Base-by-base conservation (phyloP, 2,888 invertebrate species). In the Metopia argyrocephala region DNA sequence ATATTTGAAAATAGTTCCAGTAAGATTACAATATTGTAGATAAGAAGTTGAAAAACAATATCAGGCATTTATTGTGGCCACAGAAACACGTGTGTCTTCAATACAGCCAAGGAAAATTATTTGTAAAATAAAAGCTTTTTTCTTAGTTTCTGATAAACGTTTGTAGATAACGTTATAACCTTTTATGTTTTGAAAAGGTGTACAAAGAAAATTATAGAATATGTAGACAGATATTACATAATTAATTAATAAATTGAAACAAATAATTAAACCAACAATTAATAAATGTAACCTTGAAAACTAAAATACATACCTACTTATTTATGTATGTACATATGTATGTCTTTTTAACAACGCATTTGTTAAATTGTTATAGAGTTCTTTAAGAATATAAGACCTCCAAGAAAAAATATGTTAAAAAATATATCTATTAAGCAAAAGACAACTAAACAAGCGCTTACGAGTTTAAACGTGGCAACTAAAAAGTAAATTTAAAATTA, bases 41-140 rank as follows among this genome's bases (percentile, higher is more conserved):
- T 75, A 68, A 75, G 61, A 59, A 61, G 12, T 45, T 20, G 12
- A 45, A 28, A 61, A 68, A 75, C 9, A 56, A 46, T 59, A 15
- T 23, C 21, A 38, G 15, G 15, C 31, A 18, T 23, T n/a, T 52
- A 61, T 68, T 66, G 66, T 38, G 66, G 57, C 65, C 28, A 38
- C 31, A 54, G 23, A 23, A 52, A 20, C 57, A 59, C 57, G 57
- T 59, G 57, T 31, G n/a, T 56, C n/a, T 25, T 38, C 25, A 54
- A 52, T 45, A 57, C 68, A 68, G 68, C 56, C 68, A 56, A 68
- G 27, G 18, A 68, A 56, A 68, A 56, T 25, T 25, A 15, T 56
- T 48, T 57, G 20, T 56, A 45, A 56, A 56, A 56, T 38, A 38
- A 38, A 68, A 28, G 25, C n/a, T 68, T 57, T 28, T 69, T 38